Conservation (phyloP, 1,140 invertebrate genomes). For the Muscidifurax raptorellus region DNA sequence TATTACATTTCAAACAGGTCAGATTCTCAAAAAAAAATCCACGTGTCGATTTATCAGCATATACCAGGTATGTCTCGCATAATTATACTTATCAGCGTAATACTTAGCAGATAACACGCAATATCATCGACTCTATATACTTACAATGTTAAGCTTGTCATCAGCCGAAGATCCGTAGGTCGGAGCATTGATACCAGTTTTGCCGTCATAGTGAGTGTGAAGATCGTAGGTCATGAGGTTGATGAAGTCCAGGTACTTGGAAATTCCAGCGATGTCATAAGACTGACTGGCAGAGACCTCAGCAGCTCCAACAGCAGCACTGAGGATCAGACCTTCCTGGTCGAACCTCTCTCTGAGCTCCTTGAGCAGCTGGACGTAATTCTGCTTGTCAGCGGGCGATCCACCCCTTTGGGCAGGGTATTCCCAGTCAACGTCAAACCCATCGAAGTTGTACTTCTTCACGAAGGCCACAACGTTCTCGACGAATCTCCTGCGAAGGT, state of each 20-base stretch:
- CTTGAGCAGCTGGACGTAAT: constrained; percentile 75
- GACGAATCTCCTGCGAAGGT: constrained; percentile 61
- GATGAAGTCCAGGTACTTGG: constrained; percentile 77
- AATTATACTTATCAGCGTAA: too few relatives aligned
- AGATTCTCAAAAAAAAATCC: too few relatives aligned
- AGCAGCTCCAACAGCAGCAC: constrained; percentile 80
- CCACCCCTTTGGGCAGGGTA: constrained; percentile 67
- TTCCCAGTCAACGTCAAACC: constrained; percentile 75
- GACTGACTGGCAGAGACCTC: constrained; percentile 75
- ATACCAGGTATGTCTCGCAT: too few relatives aligned
- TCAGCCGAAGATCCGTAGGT: constrained; percentile 72
- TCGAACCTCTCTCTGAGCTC: constrained; percentile 79
- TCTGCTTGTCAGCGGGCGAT: constrained; percentile 71
- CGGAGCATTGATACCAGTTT: constrained; percentile 80
- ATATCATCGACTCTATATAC: background rate
- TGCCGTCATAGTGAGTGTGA: constrained; percentile 78
- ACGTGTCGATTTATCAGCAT: too few relatives aligned
- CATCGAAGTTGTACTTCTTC: constrained; percentile 60
- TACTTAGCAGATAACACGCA: too few relatives aligned
- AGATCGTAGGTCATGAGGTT: constrained; percentile 85
- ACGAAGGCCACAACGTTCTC: constrained; percentile 59
- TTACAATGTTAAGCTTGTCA: constrained; percentile 35
- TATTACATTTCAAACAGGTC: too few relatives aligned
- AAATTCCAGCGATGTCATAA: constrained; percentile 78
- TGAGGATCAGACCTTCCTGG: constrained; percentile 75